Percentiles rank a stretch among this genome's conserved stretches.
phyloP scores from a whole-genome alignment of 1,140 invertebrate genomes.

The Drosophila gunungcola region DNA sequence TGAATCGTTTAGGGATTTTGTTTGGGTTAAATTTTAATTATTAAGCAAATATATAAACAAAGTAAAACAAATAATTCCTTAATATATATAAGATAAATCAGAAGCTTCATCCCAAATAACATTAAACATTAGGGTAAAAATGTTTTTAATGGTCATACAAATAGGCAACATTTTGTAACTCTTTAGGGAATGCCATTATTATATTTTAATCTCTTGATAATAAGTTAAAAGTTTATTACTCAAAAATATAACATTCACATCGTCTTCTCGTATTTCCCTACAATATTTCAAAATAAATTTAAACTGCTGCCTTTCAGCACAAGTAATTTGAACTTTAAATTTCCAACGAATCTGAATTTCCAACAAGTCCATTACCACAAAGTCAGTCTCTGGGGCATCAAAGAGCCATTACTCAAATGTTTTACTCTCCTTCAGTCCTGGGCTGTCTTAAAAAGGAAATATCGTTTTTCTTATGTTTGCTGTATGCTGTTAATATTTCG shows the following conservation, averaged over 20 bases:
- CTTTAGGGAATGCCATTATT: too few relatives aligned
- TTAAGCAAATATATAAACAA: background rate
- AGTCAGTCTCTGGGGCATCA: slow-evolving; percentile 30
- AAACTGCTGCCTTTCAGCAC: slow-evolving; percentile 12
- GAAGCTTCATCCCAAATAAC: too few relatives aligned
- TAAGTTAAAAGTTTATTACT: too few relatives aligned
- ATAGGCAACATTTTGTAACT: too few relatives aligned
- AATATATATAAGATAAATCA: too few relatives aligned
- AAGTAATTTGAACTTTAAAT: slow-evolving; percentile 32
- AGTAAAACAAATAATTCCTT: background rate
- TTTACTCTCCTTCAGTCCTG: slow-evolving; percentile 10
- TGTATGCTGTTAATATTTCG: slow-evolving; percentile 74
- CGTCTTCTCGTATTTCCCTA: background rate
- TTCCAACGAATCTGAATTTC: slow-evolving; percentile 6
- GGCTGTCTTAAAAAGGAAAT: slow-evolving; percentile 31
- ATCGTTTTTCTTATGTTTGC: slow-evolving; percentile 58
- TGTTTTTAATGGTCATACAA: too few relatives aligned
- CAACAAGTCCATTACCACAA: slow-evolving; percentile 30
- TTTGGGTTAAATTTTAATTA: background rate
- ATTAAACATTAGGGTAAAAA: too few relatives aligned
- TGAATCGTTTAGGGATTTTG: background rate
- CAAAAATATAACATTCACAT: background rate
- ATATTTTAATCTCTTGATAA: too few relatives aligned
- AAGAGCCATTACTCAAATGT: slow-evolving; percentile 44
- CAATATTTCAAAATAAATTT: background rate